Evolutionary conservation across 2,797 vertebrate genomes (phyloP).

Genomic region (Onychomys arenicola): DNA sequence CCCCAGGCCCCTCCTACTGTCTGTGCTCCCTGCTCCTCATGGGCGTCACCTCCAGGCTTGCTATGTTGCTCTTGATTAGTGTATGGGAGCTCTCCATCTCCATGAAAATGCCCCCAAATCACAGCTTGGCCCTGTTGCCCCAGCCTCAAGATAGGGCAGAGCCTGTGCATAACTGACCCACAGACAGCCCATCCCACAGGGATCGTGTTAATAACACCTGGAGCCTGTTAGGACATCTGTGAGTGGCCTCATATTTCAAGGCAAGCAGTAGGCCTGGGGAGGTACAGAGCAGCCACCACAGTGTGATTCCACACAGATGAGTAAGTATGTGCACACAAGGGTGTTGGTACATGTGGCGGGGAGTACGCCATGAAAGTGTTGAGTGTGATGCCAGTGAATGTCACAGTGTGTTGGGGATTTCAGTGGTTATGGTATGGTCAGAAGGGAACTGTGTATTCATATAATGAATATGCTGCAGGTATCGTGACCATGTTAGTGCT

Average conservation of each 20-base stretch:
- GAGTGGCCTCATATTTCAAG: background rate
- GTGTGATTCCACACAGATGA: too few species aligned
- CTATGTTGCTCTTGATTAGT: background rate
- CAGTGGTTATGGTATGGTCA: background rate
- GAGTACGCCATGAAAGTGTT: too few species aligned
- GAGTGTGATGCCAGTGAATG: background rate
- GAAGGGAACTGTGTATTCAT: background rate
- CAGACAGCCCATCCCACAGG: background rate
- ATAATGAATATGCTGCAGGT: too few species aligned
- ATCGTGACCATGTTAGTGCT: background rate
- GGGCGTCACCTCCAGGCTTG: background rate
- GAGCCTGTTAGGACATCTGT: too few species aligned
- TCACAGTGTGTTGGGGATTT: background rate
- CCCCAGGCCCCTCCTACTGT: too few species aligned
- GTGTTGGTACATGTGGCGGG: background rate
- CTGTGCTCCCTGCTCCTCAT: background rate
- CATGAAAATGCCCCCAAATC: background rate
- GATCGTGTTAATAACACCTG: background rate
- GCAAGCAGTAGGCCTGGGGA: too few species aligned
- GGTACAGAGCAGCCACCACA: fast-evolving
- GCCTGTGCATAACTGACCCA: background rate
- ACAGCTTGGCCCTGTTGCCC: background rate
- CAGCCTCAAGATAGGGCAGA: background rate
- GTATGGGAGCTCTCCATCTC: background rate
- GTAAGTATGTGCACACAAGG: background rate